A percentile compares a stretch with the other conserved stretches of the same genome.
These are phyloP conservation scores for Glossophaga mutica DNA, from an alignment of 2,797 vertebrate genomes.

Conservation along the genomic window DNA sequence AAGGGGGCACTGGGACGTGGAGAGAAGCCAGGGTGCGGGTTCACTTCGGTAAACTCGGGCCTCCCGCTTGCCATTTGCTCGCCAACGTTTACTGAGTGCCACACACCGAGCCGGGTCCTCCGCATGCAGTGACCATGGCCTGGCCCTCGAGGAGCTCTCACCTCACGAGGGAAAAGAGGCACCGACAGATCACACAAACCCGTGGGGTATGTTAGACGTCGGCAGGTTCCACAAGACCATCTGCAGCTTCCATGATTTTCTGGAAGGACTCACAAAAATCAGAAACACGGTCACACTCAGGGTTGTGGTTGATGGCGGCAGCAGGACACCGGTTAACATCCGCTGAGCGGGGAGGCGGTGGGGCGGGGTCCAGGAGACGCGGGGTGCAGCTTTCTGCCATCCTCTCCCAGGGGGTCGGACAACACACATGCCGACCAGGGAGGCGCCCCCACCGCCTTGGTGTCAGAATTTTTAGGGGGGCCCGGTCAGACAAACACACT, in stretches of 20 bases:
- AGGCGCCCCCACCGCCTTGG: no score
- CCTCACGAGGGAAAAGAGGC: background rate
- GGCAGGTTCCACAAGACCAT: background rate
- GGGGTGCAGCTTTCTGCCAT: background rate
- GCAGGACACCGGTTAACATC: background rate
- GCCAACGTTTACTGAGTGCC: background rate
- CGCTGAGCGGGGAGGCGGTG: background rate
- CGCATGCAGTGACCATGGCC: fast-evolving
- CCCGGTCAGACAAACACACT: background rate
- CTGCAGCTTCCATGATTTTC: background rate
- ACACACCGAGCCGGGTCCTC: background rate
- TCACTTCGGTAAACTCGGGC: background rate
- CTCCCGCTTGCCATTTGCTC: fast-evolving
- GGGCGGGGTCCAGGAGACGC: background rate
- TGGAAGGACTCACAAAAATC: background rate
- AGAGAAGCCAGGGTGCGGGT: background rate
- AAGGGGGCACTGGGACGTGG: background rate
- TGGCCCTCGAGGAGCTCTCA: background rate
- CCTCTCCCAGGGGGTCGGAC: no score
- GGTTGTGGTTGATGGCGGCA: background rate
- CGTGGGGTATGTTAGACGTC: background rate
- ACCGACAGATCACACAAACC: background rate
- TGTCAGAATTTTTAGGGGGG: no score
- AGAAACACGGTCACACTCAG: background rate
- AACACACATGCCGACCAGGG: fast-evolving